phyloP scores from a whole-genome alignment of 1,140 invertebrate genomes.

The Drosophila bifasciata region DNA sequence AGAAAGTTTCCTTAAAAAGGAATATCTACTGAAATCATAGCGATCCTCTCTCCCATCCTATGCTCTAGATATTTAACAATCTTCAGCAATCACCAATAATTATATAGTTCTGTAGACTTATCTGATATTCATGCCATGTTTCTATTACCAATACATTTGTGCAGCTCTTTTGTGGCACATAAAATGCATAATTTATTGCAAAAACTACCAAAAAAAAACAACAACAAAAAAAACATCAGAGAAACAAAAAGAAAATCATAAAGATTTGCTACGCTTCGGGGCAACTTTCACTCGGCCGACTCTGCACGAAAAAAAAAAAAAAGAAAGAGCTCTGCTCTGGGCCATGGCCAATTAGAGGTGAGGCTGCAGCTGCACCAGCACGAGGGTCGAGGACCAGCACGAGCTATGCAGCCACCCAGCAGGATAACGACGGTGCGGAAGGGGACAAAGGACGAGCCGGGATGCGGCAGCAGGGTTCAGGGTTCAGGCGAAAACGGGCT shows the following conservation, averaged over 20 bases:
- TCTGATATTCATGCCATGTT: not conserved
- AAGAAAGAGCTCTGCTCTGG: conserved; percentile 7
- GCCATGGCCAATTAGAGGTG: conserved; percentile 66
- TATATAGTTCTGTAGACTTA: not conserved
- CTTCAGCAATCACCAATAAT: too few species aligned
- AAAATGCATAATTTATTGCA: conserved; percentile 62
- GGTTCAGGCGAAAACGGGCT: conserved; percentile 51
- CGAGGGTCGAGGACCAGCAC: conserved; percentile 58
- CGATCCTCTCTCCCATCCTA: too few species aligned
- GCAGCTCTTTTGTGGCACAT: conserved; percentile 25
- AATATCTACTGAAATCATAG: too few species aligned
- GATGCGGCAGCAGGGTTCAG: conserved; percentile 14
- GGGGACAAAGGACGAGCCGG: conserved; percentile 18
- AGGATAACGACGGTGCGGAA: conserved; percentile 41
- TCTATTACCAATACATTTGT: not conserved
- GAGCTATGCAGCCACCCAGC: conserved; percentile 61
- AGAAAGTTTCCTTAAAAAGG: too few species aligned
- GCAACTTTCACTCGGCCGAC: conserved; percentile 64
- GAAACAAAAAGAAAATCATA: conserved; percentile 39
- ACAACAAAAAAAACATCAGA: conserved; percentile 10
- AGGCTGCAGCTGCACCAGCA: conserved; percentile 45
- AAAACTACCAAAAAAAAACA: conserved; percentile 27
- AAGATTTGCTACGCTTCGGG: conserved; percentile 60
- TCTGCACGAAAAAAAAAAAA: conserved; percentile 11
- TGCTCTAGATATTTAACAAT: too few species aligned